A percentile compares a stretch with the other conserved stretches of the same genome.
Conservation (phyloP, 2,113 vertebrate species). For the Notechis scutatus region DNA sequence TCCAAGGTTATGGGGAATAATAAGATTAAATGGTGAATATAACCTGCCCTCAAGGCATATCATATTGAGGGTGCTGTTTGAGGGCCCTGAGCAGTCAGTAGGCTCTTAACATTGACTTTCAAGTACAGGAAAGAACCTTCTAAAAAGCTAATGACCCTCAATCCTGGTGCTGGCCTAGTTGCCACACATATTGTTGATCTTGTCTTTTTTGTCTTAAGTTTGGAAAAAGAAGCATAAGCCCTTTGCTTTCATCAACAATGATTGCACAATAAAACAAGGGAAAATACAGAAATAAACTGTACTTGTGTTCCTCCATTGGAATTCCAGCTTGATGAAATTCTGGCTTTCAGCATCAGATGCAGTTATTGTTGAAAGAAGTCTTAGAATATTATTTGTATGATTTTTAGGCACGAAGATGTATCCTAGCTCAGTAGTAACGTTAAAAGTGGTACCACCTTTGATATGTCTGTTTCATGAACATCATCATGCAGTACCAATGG, state of each 20-base stretch:
- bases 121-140: not conserved
- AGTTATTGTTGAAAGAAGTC: not conserved
- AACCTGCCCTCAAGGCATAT: not conserved
- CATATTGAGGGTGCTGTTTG: not conserved
- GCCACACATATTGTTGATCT: not conserved
- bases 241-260: not conserved
- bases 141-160: not conserved
- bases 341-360: slow-evolving; percentile 12
- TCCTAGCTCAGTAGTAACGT: not conserved
- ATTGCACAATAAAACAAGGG: not conserved
- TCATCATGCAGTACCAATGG: not conserved
- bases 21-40: not conserved
- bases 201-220: not conserved
- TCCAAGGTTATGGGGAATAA: not conserved
- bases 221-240: not conserved
- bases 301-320: not conserved
- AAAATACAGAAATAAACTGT: not conserved
- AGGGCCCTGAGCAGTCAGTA: not conserved
- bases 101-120: not conserved
- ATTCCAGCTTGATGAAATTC: slow-evolving; percentile 4
- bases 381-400: not conserved
- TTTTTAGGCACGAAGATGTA: not conserved
- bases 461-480: not conserved
- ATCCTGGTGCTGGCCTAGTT: not conserved
- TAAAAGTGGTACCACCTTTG: not conserved